Evolutionary conservation across 2,888 invertebrate species (phyloP), one percentile per base, ranked within the genome.

Genomic region (Bombylius major): DNA sequence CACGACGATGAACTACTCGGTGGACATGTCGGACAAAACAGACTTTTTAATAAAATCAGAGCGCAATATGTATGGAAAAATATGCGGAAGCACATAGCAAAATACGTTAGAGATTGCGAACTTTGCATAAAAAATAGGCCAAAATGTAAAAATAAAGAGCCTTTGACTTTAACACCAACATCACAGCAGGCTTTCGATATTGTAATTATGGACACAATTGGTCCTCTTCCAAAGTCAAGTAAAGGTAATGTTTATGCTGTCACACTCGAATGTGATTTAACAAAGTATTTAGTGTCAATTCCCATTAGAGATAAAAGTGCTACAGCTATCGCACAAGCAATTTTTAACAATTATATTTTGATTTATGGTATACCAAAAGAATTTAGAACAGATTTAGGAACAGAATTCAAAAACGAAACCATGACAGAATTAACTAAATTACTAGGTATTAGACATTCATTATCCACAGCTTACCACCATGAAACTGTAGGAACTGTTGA

Each of bases 401-500:
- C n/a, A n/a, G n/a, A n/a, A n/a, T n/a, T n/a, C n/a, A n/a, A n/a
- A n/a, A n/a, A n/a, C n/a, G n/a, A n/a, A n/a, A n/a, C n/a, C n/a
- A n/a, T n/a, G n/a, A n/a, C 55, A 54, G 59, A 58, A 23, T 34
- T 58, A 23, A 23, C 7, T 12, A 53, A 55, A 47, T 12, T 55
- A 5, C 48, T 56, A 32, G 42, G 55, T 12, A 50, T 58, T 11
- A 51, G 58, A 31, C 54, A 56, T 23, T 50, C 34, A 12, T 32
- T 47, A 5, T 44, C 54, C 14, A 54, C 51, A 23, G 36, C 54
- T 47, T 48, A 53, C 33, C 56, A 56, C 23, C 52, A 53, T 34
- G 50, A 56, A 54, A 44, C 51, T 11, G 32, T 59, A 32, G 58
- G 58, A 14, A 53, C 44, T n/a, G 36, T 59, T n/a, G 59, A 59